A percentile compares a stretch with the other conserved stretches of the same genome.
Evolutionary conservation across 2,888 invertebrate species (phyloP).

Genomic region (Drosophila algonquin): DNA sequence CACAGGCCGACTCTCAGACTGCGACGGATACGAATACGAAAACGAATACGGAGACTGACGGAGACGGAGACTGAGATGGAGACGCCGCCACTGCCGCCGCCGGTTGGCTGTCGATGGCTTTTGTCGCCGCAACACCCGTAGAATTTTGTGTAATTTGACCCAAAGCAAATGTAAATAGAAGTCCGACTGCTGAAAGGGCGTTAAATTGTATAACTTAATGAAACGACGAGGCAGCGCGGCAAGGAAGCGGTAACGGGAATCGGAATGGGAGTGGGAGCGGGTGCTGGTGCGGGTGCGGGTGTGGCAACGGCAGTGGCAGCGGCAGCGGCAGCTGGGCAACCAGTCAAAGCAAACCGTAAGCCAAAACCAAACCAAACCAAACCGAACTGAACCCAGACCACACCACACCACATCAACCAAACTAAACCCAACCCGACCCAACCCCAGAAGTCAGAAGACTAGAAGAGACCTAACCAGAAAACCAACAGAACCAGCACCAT

Average conservation of each 20-base stretch:
- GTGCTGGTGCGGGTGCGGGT: constrained; percentile 13
- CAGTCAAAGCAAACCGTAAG: constrained; percentile 69
- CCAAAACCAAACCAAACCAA: constrained; percentile 58
- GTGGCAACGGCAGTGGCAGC: no score
- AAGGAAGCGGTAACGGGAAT: constrained; percentile 23
- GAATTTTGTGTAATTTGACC: constrained; percentile 83
- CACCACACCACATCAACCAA: constrained; percentile 21
- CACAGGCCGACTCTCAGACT: constrained; percentile 44
- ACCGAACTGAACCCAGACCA: constrained; percentile 37
- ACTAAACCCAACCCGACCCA: constrained; percentile 5
- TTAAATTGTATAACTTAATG: constrained; percentile 82
- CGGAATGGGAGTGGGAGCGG: constrained; percentile 1
- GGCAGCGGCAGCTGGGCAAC: constrained; percentile 47
- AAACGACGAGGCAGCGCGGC: constrained; percentile 62
- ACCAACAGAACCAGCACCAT: constrained; percentile 60
- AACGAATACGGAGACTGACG: constrained; percentile 48
- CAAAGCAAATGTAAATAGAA: constrained; percentile 83
- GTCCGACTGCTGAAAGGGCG: constrained; percentile 73
- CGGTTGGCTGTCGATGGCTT: constrained; percentile 65
- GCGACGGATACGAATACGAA: constrained; percentile 34
- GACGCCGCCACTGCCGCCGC: not conserved
- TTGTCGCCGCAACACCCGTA: constrained; percentile 78
- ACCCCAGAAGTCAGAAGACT: constrained; percentile 36
- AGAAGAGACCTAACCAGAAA: constrained; percentile 75
- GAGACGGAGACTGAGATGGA: constrained; percentile 34